Evolutionary conservation across 2,113 vertebrate species (phyloP), one percentile per base, ranked within the genome.

Genomic region (Coryphaenoides rupestris): DNA sequence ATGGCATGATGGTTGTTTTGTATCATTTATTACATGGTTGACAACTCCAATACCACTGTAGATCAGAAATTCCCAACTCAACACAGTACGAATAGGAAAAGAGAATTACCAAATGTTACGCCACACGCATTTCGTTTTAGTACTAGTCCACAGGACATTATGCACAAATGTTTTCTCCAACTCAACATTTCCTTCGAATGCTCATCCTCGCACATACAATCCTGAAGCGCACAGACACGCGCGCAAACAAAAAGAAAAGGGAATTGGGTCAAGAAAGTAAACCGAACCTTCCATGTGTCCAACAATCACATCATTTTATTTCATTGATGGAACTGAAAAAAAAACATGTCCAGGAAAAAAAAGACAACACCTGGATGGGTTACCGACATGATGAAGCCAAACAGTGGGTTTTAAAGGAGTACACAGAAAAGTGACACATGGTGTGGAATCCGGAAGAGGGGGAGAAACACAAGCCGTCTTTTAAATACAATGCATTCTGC

Each of bases 401-500:
- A 50, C 15, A 50, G 15, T 17, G 5, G n/a, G 1, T n/a, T 58
- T 60, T 65, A 21, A 33, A 69, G 84, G 84, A 87, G 89, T 86
- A 89, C 78, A 66, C 55, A 76, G 88, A 75, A 62, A n/a, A 66
- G 56, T 52, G 68, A 28, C 65, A 47, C 57, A 26, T 61, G 33
- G 66, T 73, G 78, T 63, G 60, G 63, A 62, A 86, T 84, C 66
- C 77, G 65, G 3, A 55, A 55, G 2, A 55, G 54, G 19, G 47
- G n/a, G 16, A 12, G 16, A 50, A 50, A 73, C 79, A 54, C 74
- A 55, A 81, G 69, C 61, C 77, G 82, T 76, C 63, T 66, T 66
- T 64, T 66, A 72, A 59, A 72, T 79, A 88, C 86, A 83, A 87
- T 82, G 79, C 73, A 83, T 74, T 49, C 13, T 77, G 76, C 85